Conservation (phyloP, 1,140 invertebrate species). For the Magallana angulata region DNA sequence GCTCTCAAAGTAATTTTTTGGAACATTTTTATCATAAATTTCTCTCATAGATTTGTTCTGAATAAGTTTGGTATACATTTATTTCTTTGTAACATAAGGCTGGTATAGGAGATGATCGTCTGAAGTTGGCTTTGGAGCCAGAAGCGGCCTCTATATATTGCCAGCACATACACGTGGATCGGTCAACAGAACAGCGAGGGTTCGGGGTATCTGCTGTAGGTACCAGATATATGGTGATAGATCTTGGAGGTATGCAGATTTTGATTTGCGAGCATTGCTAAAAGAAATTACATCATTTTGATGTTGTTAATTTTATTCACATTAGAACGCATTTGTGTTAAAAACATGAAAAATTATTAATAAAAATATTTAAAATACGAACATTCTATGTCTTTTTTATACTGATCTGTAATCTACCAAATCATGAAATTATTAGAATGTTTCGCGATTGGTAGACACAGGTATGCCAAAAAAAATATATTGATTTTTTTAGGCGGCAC, state of each 20-base stretch:
- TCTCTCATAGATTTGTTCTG: not conserved
- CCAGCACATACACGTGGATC: constrained; percentile 46
- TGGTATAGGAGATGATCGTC: constrained; percentile 9
- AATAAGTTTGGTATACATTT: too few species aligned
- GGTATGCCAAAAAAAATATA: not conserved
- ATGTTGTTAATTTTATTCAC: too few species aligned
- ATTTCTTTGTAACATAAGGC: constrained; percentile 3
- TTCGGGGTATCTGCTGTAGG: constrained; percentile 39
- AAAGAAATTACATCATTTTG: too few species aligned
- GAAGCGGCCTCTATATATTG: constrained; percentile 51
- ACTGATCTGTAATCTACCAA: too few species aligned
- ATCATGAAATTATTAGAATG: too few species aligned
- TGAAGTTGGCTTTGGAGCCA: constrained; percentile 49
- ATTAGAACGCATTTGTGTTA: too few species aligned
- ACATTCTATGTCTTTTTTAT: too few species aligned
- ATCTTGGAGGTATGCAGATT: constrained; percentile 42
- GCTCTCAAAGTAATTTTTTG: constrained; percentile 25
- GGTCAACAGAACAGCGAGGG: constrained; percentile 39
- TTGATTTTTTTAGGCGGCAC: constrained; percentile 56
- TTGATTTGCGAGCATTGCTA: not conserved
- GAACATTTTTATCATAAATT: not conserved
- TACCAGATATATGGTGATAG: constrained; percentile 49
- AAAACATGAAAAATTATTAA: too few species aligned
- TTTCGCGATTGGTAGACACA: too few species aligned
- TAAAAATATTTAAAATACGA: too few species aligned